Conservation (phyloP, 2,113 vertebrate species). For the Cavia aperea region DNA sequence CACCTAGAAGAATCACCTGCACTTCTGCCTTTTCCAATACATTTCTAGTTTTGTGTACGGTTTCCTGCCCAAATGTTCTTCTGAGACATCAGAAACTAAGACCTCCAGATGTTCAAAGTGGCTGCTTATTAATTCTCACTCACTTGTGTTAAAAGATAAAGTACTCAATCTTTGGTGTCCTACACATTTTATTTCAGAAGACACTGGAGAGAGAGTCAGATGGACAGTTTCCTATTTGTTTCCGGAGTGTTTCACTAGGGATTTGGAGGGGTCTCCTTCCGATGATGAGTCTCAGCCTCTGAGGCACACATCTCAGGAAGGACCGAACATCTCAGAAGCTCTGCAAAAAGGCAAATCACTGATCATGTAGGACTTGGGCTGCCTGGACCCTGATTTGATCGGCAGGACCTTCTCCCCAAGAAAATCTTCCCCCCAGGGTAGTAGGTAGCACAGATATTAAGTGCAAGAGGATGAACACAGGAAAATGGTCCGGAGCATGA, state of each 20-base stretch:
- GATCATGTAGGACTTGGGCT: not conserved
- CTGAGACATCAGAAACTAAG: not conserved
- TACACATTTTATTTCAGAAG: not conserved
- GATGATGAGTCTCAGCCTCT: not conserved
- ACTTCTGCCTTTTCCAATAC: not conserved
- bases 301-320: not conserved
- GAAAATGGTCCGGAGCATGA: not conserved
- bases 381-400: not conserved
- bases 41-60: not conserved
- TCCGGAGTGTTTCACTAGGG: not conserved
- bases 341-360: not conserved
- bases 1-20: slow-evolving; percentile 7
- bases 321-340: not conserved
- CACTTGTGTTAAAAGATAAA: not conserved
- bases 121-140: not conserved
- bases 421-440: not conserved
- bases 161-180: not conserved
- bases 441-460: not conserved
- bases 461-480: not conserved
- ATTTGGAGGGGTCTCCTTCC: not conserved
- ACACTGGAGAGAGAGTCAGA: not conserved
- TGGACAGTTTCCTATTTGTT: not conserved
- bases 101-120: not conserved
- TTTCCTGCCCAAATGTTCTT: not conserved
- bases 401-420: not conserved